These are phyloP conservation scores for Drosophila leontia DNA, from an alignment of 1,140 invertebrate genomes.

Conservation along the genomic window DNA sequence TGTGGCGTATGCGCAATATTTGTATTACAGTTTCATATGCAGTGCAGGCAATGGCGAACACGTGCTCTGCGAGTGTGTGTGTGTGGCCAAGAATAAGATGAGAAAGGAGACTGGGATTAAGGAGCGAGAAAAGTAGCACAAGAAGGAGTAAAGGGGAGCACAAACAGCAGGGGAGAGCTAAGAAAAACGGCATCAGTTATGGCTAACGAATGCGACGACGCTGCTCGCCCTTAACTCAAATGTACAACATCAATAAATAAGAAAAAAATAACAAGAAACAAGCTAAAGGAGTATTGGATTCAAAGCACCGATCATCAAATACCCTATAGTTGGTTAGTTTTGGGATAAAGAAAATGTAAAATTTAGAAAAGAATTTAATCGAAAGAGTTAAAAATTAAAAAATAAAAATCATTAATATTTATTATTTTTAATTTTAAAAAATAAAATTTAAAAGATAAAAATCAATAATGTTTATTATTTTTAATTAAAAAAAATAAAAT, in stretches of 20 bases:
- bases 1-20: conserved; percentile 79
- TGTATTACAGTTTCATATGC: conserved; percentile 77
- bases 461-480: no score
- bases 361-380: neutral
- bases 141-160: neutral
- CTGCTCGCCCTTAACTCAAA: conserved; percentile 76
- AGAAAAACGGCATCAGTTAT: conserved; percentile 78
- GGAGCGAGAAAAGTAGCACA: neutral
- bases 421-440: no score
- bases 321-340: neutral
- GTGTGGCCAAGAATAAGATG: conserved; percentile 3
- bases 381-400: neutral
- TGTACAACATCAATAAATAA: conserved; percentile 83
- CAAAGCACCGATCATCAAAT: neutral
- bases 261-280: conserved; percentile 43
- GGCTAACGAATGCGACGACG: conserved; percentile 78
- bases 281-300: neutral
- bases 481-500: no score
- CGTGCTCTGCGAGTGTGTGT: conserved; percentile 42
- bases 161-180: neutral
- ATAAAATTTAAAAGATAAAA: no score
- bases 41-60: conserved; percentile 30
- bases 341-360: no score
- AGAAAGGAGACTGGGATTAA: conserved; percentile 1
- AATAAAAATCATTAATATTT: no score